These are phyloP conservation scores for Orius insidiosus DNA, from an alignment of 1,140 invertebrate species.

Conservation along the genomic window DNA sequence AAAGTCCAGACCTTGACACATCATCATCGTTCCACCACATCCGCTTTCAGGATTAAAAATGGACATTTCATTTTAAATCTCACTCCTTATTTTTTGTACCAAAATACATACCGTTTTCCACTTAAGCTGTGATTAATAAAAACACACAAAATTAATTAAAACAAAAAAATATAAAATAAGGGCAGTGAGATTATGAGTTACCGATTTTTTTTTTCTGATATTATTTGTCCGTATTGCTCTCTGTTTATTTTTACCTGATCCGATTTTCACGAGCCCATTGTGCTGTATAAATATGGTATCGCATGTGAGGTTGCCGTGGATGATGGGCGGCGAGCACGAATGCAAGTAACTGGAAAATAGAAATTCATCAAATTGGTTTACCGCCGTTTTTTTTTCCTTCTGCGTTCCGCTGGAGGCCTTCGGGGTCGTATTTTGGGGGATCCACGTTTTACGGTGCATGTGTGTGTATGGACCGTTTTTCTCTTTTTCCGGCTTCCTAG, in stretches of 20 bases:
- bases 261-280: conserved; percentile 99
- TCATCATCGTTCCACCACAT: conserved; percentile 3
- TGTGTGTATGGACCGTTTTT: not conserved
- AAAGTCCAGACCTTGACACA: not conserved
- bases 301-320: conserved; percentile 98
- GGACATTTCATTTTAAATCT: conserved; percentile 7
- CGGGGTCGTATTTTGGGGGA: not conserved
- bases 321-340: conserved; percentile 94
- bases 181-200: conserved; percentile 15
- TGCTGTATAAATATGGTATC: conserved; percentile 99
- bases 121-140: conserved; percentile 12
- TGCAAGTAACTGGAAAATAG: conserved; percentile 85
- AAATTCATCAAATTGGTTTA: conserved; percentile 22
- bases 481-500: conserved; percentile 1
- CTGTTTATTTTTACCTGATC: conserved; percentile 54
- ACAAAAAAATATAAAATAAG: conserved; percentile 12
- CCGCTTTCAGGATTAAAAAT: conserved; percentile 5
- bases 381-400: conserved; percentile 11
- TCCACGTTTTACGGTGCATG: not conserved
- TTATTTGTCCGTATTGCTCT: conserved; percentile 10
- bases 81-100: conserved; percentile 11
- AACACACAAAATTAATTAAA: conserved; percentile 11
- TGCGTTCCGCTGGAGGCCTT: too few relatives aligned
- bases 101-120: conserved; percentile 14
- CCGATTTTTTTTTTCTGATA: conserved; percentile 7